Conservation (phyloP, 2,888 invertebrate species). For the Chaetoderma sp. region DNA sequence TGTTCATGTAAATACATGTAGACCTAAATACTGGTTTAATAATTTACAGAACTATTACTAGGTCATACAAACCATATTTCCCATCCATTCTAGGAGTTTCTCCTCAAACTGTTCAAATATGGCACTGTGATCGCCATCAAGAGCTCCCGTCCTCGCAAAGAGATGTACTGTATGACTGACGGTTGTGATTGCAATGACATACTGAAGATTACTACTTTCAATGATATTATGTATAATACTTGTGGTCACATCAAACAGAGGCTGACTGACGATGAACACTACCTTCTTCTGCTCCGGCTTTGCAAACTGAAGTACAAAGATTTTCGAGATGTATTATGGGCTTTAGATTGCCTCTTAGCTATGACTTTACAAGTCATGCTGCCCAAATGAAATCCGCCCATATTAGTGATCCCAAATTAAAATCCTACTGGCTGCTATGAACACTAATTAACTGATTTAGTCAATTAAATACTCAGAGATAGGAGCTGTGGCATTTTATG, state of each 20-base stretch:
- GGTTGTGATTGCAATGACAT: slow-evolving; percentile 75
- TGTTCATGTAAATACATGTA: no score
- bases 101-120: slow-evolving; percentile 70
- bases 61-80: slow-evolving; percentile 71
- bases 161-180: slow-evolving; percentile 74
- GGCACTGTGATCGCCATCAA: slow-evolving; percentile 61
- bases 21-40: no score
- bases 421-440: no score
- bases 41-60: no score
- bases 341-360: no score
- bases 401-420: no score
- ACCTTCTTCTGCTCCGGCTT: slow-evolving; percentile 69
- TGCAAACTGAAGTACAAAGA: slow-evolving; percentile 64
- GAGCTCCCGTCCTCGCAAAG: slow-evolving; percentile 68
- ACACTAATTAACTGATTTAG: no score
- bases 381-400: no score
- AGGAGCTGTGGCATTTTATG: no score
- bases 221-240: slow-evolving; percentile 76
- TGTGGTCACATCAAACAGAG: slow-evolving; percentile 73
- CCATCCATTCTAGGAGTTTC: slow-evolving; percentile 74
- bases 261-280: slow-evolving; percentile 75
- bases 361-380: no score
- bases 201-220: slow-evolving; percentile 75
- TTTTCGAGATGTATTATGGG: not conserved
- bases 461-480: no score